Conservation (phyloP, 2,113 vertebrate species). For the Triplophysa tibetana region DNA sequence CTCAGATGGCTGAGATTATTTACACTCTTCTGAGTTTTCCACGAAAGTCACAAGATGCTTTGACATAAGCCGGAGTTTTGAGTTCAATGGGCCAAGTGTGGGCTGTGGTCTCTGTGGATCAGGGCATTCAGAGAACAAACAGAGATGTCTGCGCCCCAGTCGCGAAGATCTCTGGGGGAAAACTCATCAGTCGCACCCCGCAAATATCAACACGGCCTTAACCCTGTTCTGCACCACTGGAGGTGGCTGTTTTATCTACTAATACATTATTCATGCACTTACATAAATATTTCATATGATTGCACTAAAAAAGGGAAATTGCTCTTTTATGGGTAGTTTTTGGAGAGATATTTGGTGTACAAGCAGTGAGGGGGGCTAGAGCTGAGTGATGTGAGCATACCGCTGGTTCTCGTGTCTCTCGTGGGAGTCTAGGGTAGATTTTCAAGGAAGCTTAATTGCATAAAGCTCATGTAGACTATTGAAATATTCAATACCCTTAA, state of each 20-base stretch:
- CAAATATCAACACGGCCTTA: slow-evolving; percentile 50
- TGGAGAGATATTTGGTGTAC: slow-evolving; percentile 48
- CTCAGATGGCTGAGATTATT: slow-evolving; percentile 17
- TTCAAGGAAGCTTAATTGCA: slow-evolving; percentile 50
- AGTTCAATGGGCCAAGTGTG: slow-evolving; percentile 21
- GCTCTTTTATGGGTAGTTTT: slow-evolving; percentile 49
- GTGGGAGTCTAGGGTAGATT: slow-evolving; percentile 30
- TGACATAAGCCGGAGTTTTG: slow-evolving; percentile 12
- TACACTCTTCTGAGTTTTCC: background rate
- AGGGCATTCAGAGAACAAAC: slow-evolving; percentile 40
- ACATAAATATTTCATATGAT: slow-evolving; percentile 56
- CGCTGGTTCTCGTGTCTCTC: slow-evolving; percentile 30
- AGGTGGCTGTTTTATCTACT: slow-evolving; percentile 48
- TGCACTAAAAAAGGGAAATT: slow-evolving; percentile 48
- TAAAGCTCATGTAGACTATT: slow-evolving; percentile 37
- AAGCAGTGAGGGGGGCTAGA: slow-evolving; percentile 9
- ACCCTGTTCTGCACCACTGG: slow-evolving; percentile 43
- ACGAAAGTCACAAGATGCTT: slow-evolving; percentile 9
- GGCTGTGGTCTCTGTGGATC: slow-evolving; percentile 42
- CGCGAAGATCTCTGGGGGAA: slow-evolving; percentile 27
- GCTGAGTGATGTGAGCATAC: slow-evolving; percentile 20
- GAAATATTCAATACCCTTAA: slow-evolving; percentile 37
- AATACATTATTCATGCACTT: slow-evolving; percentile 51
- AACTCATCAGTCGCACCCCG: slow-evolving; percentile 31
- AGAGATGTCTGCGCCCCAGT: slow-evolving; percentile 12